phyloP scores from a whole-genome alignment of 2,888 invertebrate species.

The Diogma glabrata region DNA sequence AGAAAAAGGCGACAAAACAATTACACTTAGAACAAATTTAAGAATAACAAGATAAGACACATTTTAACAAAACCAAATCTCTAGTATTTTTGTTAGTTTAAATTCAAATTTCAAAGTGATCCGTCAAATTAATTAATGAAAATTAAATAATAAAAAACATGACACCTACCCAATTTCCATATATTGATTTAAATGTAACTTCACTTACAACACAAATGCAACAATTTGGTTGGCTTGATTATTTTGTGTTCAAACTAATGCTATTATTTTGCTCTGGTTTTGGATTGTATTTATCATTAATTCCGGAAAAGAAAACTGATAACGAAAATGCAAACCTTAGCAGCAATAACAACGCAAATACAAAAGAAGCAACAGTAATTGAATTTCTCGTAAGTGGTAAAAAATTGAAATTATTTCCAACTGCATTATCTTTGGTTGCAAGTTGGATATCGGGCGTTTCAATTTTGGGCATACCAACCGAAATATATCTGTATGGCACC shows the following conservation, averaged over 20 bases:
- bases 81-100: no score
- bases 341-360: not conserved
- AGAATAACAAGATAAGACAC: no score
- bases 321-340: not conserved
- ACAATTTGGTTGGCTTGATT: no score
- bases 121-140: no score
- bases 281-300: not conserved
- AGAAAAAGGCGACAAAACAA: no score
- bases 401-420: conserved; percentile 5
- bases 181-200: no score
- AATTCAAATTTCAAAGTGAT: no score
- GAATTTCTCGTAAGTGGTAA: not conserved
- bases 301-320: not conserved
- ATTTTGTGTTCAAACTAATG: conserved; percentile 6
- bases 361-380: not conserved
- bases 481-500: conserved; percentile 3
- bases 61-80: no score
- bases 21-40: no score
- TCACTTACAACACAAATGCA: no score
- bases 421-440: not conserved
- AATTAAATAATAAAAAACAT: no score
- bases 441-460: conserved; percentile 5
- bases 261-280: not conserved
- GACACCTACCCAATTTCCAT: no score
- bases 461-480: not conserved